phyloP scores from a whole-genome alignment of 2,888 invertebrate genomes.

The Smittia aterrima region DNA sequence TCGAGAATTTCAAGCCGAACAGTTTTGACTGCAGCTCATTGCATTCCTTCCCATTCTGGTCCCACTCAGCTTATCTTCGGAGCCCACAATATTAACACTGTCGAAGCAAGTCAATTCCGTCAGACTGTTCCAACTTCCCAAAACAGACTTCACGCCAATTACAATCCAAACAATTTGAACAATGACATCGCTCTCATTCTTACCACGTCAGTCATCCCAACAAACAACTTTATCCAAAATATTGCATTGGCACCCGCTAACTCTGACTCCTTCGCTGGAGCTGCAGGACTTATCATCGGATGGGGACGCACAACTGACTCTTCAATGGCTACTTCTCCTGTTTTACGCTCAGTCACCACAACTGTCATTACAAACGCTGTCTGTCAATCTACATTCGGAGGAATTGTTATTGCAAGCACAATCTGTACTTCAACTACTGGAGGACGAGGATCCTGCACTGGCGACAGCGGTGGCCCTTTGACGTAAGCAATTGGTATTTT shows the following conservation, averaged over 20 bases:
- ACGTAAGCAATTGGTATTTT: conserved; percentile 43
- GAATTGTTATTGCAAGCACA: conserved; percentile 46
- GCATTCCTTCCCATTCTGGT: conserved; percentile 43
- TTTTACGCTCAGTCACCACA: conserved; percentile 47
- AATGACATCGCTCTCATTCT: conserved; percentile 9
- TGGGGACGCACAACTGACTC: conserved; percentile 45
- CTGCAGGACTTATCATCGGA: conserved; percentile 39
- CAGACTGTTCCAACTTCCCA: not conserved
- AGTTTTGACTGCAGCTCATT: conserved; percentile 44
- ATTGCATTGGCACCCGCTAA: not conserved
- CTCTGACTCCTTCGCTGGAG: not conserved
- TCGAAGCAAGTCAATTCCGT: conserved; percentile 25
- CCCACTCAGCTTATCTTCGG: not conserved
- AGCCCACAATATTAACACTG: not conserved
- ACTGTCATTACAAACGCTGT: conserved; percentile 49
- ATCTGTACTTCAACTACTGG: conserved; percentile 50
- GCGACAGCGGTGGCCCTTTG: conserved; percentile 47
- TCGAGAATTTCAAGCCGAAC: conserved; percentile 46
- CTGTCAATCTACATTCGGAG: conserved; percentile 46
- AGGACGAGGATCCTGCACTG: conserved; percentile 46
- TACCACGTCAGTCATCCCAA: not conserved
- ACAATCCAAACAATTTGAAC: not conserved
- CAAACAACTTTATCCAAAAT: not conserved
- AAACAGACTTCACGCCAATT: not conserved
- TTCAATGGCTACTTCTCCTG: conserved; percentile 46